Conservation (phyloP, 2,113 vertebrate genomes). For the Phainopepla nitens region DNA sequence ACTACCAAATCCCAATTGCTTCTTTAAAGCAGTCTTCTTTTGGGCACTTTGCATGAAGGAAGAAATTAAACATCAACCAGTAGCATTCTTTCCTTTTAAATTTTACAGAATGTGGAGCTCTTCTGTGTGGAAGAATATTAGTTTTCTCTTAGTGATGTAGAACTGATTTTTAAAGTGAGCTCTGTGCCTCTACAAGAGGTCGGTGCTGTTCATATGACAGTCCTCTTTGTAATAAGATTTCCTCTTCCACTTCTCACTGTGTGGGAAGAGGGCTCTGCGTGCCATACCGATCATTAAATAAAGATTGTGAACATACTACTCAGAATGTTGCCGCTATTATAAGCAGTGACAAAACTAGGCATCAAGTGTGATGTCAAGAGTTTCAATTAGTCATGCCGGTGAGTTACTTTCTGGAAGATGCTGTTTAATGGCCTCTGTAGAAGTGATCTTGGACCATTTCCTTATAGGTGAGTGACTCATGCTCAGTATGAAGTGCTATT, state of each 20-base stretch:
- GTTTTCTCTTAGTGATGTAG: background rate
- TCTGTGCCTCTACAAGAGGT: background rate
- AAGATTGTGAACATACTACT: background rate
- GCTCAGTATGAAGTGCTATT: background rate
- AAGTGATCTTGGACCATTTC: background rate
- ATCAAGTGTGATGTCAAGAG: background rate
- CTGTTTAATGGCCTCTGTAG: background rate
- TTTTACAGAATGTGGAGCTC: background rate
- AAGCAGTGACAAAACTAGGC: background rate
- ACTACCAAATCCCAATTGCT: background rate
- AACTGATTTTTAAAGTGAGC: background rate
- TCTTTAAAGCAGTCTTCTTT: background rate
- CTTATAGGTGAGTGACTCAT: background rate
- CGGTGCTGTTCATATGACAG: background rate
- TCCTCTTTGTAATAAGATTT: background rate
- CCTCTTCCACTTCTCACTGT: background rate
- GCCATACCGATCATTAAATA: background rate
- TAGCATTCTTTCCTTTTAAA: background rate
- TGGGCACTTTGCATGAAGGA: background rate
- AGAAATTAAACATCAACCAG: background rate
- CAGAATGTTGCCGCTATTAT: background rate
- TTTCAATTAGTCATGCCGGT: background rate
- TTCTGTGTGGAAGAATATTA: background rate
- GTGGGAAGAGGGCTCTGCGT: accelerated
- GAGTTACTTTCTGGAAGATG: background rate